Evolutionary conservation across 2,888 invertebrate species (phyloP).

Genomic region (Plemyria rubiginata): DNA sequence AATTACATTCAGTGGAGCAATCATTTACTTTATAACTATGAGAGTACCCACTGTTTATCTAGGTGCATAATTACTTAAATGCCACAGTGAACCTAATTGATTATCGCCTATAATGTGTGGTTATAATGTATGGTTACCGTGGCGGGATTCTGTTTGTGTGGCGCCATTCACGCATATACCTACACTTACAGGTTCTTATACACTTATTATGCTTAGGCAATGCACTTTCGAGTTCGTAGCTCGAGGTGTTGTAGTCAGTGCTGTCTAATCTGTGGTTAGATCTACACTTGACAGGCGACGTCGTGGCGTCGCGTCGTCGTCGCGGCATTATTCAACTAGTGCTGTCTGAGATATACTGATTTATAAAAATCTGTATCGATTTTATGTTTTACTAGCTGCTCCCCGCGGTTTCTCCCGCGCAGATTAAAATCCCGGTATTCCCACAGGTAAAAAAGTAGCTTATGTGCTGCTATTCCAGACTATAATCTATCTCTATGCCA

Average conservation of each 20-base stretch:
- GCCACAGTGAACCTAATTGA: slow-evolving; percentile 22
- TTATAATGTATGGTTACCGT: slow-evolving; percentile 20
- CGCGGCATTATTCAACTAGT: slow-evolving; percentile 15
- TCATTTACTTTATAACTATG: background rate
- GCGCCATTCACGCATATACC: slow-evolving; percentile 25
- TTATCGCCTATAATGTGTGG: slow-evolving; percentile 26
- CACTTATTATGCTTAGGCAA: slow-evolving; percentile 27
- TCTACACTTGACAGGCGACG: slow-evolving; percentile 30
- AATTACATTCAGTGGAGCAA: background rate
- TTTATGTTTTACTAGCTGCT: too few species aligned
- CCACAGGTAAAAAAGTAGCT: too few species aligned
- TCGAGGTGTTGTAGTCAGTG: slow-evolving; percentile 23
- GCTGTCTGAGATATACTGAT: slow-evolving; percentile 15
- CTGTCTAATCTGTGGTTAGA: slow-evolving; percentile 28
- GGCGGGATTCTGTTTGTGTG: slow-evolving; percentile 27
- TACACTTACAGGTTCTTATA: slow-evolving; percentile 18
- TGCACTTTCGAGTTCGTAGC: slow-evolving; percentile 20
- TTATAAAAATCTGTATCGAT: slow-evolving; percentile 21
- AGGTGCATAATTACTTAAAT: slow-evolving; percentile 6
- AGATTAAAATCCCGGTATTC: too few species aligned
- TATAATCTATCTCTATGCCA: too few species aligned
- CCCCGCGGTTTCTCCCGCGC: too few species aligned
- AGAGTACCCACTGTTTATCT: background rate
- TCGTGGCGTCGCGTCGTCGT: slow-evolving; percentile 11
- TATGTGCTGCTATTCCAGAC: too few species aligned